Conservation (phyloP, 2,113 vertebrate species). For the Talpa occidentalis region DNA sequence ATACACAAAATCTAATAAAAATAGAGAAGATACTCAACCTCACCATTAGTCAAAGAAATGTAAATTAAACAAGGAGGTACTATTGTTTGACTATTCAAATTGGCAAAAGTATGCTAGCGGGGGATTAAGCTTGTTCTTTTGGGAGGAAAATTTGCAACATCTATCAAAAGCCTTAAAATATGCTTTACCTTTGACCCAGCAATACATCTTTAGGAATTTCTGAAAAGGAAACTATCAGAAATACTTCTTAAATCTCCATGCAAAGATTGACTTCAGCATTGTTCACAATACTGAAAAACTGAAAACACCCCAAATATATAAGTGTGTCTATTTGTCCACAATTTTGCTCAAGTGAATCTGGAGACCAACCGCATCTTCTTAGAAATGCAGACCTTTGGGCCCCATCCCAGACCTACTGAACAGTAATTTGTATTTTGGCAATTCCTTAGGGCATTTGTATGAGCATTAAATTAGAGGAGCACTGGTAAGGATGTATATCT, state of each 20-base stretch:
- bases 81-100: not conserved
- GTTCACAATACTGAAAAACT: not conserved
- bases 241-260: not conserved
- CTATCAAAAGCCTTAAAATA: conserved; percentile 25
- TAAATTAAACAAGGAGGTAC: not conserved
- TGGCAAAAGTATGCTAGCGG: not conserved
- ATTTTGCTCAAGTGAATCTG: not conserved
- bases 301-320: not conserved
- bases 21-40: not conserved
- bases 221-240: not conserved
- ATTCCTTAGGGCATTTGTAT: not conserved
- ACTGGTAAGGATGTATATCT: not conserved
- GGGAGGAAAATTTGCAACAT: not conserved
- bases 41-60: conserved; percentile 29
- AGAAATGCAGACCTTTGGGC: not conserved
- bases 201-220: not conserved
- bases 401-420: not conserved
- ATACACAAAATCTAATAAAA: conserved; percentile 18
- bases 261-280: not conserved
- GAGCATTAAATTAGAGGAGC: not conserved
- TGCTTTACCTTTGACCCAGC: not conserved
- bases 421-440: not conserved
- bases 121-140: not conserved
- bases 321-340: not conserved
- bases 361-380: not conserved